Percentiles rank a stretch among this genome's conserved stretches.
These are phyloP conservation scores for Dermatemys mawii DNA, from an alignment of 2,113 vertebrate species.

Conservation along the genomic window DNA sequence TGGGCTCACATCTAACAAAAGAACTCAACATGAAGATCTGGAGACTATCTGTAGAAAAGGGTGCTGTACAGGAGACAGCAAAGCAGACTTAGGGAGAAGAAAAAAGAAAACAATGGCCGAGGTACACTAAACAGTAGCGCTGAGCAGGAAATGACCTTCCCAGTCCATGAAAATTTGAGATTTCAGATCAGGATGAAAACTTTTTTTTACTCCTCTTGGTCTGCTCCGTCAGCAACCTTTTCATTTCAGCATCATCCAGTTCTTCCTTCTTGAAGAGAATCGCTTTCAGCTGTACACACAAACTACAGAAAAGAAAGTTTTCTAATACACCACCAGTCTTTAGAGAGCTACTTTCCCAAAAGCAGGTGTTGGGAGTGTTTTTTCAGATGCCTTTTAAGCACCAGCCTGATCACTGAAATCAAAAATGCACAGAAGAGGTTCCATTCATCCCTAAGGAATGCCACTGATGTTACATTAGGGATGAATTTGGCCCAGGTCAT, in stretches of 20 bases:
- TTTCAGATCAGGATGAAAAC: neutral
- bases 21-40: neutral
- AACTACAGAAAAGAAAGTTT: slow-evolving; percentile 63
- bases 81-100: neutral
- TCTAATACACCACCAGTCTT: slow-evolving; percentile 8
- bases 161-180: neutral
- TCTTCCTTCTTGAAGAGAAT: slow-evolving; percentile 24
- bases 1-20: neutral
- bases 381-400: slow-evolving; percentile 28
- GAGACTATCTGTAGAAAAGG: neutral
- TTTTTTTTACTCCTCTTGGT: neutral
- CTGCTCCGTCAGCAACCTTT: neutral
- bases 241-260: neutral
- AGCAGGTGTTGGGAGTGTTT: neutral
- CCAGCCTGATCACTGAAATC: neutral
- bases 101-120: neutral
- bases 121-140: neutral
- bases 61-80: neutral
- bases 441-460: neutral
- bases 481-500: neutral
- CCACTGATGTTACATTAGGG: neutral
- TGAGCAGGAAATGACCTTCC: neutral
- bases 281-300: slow-evolving; percentile 67
- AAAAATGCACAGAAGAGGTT: neutral
- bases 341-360: slow-evolving; percentile 12